Percentiles rank a stretch among this genome's conserved stretches.
These are phyloP conservation scores for Platycnemis pennipes DNA, from an alignment of 2,888 invertebrate genomes.

Conservation along the genomic window DNA sequence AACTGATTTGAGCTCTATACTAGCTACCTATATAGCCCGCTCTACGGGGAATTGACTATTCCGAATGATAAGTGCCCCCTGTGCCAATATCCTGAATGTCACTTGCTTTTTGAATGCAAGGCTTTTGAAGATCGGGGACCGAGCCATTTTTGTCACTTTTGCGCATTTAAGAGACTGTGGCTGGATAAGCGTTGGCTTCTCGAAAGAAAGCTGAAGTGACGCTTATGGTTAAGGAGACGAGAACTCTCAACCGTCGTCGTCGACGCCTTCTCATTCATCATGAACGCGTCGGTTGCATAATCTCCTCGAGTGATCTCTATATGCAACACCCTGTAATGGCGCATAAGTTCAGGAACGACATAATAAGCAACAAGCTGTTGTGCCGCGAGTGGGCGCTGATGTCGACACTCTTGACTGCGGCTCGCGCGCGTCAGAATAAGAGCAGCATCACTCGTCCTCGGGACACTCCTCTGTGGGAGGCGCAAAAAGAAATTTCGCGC, in stretches of 20 bases:
- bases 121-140: neutral
- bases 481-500: neutral
- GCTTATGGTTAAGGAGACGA: neutral
- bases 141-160: no score
- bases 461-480: conserved; percentile 21
- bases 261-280: neutral
- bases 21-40: no score
- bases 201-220: neutral
- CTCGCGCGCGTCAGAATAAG: neutral
- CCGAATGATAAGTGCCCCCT: neutral
- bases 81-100: neutral
- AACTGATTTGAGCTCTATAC: no score
- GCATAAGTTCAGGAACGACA: neutral
- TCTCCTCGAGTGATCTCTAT: neutral
- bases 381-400: neutral
- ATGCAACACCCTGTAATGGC: neutral
- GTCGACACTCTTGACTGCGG: conserved; percentile 10
- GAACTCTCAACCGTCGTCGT: neutral
- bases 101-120: neutral
- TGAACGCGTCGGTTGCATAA: neutral
- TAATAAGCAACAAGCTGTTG: conserved; percentile 1
- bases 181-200: neutral
- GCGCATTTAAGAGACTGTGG: neutral
- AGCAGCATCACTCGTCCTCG: conserved; percentile 8
- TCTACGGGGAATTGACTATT: no score